A percentile compares a stretch with the other conserved stretches of the same genome.
These are phyloP conservation scores for Dendrophyllia cribrosa DNA, from an alignment of 64 coral and sea anemone species.

Conservation along the genomic window DNA sequence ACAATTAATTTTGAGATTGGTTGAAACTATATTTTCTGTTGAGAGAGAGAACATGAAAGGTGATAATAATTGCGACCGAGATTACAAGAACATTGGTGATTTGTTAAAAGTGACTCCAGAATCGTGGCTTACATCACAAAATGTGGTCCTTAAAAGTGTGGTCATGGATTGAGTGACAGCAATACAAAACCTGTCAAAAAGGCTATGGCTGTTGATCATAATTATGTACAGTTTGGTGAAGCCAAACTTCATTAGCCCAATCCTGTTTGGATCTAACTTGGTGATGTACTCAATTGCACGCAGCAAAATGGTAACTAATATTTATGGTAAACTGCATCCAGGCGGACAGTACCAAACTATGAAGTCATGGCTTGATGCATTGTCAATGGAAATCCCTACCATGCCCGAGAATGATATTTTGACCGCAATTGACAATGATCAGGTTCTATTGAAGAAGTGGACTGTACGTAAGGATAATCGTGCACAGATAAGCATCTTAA, in stretches of 20 bases:
- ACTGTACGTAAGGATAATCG: slow-evolving; percentile 50
- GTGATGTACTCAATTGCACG: slow-evolving; percentile 35
- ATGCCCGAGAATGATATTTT: background rate
- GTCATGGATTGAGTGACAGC: slow-evolving; percentile 21
- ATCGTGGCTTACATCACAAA: background rate
- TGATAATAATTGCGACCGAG: background rate
- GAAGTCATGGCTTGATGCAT: slow-evolving; percentile 28
- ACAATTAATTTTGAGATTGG: background rate
- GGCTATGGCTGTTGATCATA: slow-evolving; percentile 5
- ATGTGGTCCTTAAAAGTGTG: slow-evolving; percentile 1
- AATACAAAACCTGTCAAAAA: background rate
- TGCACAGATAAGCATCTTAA: slow-evolving; percentile 38
- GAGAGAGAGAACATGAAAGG: background rate
- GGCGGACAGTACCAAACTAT: slow-evolving; percentile 2
- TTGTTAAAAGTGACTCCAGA: background rate
- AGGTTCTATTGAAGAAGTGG: slow-evolving; percentile 43
- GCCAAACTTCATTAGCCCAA: slow-evolving; percentile 8
- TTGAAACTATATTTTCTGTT: background rate
- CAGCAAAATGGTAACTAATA: slow-evolving; percentile 23
- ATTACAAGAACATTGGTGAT: slow-evolving; percentile 5
- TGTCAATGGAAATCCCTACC: background rate
- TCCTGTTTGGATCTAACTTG: slow-evolving; percentile 41
- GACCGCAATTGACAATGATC: slow-evolving; percentile 27
- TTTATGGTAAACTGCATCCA: slow-evolving; percentile 26
- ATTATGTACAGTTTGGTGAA: slow-evolving; percentile 31